phyloP scores from a whole-genome alignment of 2,113 vertebrate species.

The Grammomys surdaster region DNA sequence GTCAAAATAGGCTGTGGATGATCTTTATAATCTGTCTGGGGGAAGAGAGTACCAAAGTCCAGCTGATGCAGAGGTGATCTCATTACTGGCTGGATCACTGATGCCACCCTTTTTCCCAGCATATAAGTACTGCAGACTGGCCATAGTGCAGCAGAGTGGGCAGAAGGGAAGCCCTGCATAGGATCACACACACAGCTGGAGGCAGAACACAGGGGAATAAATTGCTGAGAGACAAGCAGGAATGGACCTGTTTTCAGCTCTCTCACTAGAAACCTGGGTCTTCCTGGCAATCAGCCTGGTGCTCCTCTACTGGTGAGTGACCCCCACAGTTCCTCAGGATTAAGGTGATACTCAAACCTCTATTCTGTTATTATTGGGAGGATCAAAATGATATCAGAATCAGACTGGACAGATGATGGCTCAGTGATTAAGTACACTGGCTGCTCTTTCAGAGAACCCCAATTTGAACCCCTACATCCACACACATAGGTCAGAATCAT shows the following conservation, averaged over 20 bases:
- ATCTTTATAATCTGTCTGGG: neutral
- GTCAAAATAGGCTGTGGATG: neutral
- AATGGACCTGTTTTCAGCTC: neutral
- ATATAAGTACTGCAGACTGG: neutral
- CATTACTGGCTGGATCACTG: neutral
- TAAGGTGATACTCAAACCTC: neutral
- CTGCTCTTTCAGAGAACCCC: neutral
- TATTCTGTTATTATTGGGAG: neutral
- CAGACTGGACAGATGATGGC: no score
- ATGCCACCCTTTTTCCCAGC: neutral
- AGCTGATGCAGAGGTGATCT: rapidly evolving
- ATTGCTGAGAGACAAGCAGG: neutral
- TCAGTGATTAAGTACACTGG: neutral
- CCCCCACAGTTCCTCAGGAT: neutral
- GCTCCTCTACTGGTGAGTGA: neutral
- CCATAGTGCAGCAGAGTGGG: no score
- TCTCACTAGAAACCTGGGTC: neutral
- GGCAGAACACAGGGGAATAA: no score
- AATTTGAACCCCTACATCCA: neutral
- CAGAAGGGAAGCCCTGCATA: neutral
- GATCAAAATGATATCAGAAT: neutral
- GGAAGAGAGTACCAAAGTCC: neutral
- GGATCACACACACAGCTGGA: neutral
- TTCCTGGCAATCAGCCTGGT: neutral
- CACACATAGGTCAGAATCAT: neutral